These are phyloP conservation scores for Chondrilla cf. caribensis DNA, from an alignment of 37 sponge, comb jelly and placozoan genomes.

Conservation along the genomic window DNA sequence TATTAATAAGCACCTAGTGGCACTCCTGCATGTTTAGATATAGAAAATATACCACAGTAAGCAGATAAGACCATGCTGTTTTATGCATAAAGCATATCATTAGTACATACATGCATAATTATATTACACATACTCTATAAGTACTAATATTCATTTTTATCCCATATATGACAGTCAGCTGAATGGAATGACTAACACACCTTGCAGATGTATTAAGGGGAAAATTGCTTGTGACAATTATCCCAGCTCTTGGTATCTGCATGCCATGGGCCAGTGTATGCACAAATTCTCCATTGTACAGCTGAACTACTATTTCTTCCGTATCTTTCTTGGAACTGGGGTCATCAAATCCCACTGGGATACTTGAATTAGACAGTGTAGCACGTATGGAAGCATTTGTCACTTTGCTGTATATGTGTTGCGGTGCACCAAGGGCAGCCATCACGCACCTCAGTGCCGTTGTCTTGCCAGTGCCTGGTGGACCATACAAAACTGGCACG, in stretches of 20 bases:
- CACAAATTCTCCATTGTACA: conserved; percentile 15
- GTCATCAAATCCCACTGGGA: conserved; percentile 31
- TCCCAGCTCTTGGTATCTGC: conserved; percentile 13
- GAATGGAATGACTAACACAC: conserved; percentile 9
- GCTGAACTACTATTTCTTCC: conserved; percentile 1
- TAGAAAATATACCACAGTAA: neutral
- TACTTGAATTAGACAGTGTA: neutral
- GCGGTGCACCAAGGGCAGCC: conserved; percentile 11
- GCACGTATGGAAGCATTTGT: conserved; percentile 10
- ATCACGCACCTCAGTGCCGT: conserved; percentile 22
- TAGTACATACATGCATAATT: neutral
- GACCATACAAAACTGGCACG: conserved; percentile 9
- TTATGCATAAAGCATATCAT: neutral
- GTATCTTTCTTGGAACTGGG: conserved; percentile 31
- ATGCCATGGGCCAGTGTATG: conserved; percentile 11
- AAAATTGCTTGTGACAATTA: conserved; percentile 3
- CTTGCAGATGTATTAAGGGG: conserved; percentile 16
- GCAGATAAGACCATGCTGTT: neutral
- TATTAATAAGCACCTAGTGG: conserved; percentile 4
- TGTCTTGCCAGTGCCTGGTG: conserved; percentile 26
- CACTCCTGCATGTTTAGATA: neutral
- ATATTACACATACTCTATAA: neutral
- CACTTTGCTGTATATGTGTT: conserved; percentile 32
- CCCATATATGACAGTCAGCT: neutral
- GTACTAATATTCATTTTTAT: neutral